Evolutionary conservation across 53 echinoderm and acorn worm genomes (phyloP).

Genomic region (Paracentrotus lividus): DNA sequence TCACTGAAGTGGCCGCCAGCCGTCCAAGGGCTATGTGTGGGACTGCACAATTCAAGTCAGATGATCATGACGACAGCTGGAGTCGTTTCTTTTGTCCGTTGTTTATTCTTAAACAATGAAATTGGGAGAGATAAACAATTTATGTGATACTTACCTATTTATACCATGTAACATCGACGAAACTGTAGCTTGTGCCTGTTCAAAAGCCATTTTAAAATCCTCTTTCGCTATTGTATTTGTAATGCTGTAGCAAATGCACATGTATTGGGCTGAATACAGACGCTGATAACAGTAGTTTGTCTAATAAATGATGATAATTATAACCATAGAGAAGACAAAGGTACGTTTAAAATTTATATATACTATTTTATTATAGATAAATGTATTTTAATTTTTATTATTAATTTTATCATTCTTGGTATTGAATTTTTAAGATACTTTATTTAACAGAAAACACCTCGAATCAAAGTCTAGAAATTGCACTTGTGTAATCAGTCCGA

Average conservation of each 20-base stretch:
- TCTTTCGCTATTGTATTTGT: neutral
- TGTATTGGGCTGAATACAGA: neutral
- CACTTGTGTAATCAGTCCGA: conserved; percentile 32
- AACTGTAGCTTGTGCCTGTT: conserved; percentile 88
- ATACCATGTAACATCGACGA: conserved; percentile 94
- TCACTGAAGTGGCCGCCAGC: too few species aligned
- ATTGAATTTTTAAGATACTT: neutral
- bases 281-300: neutral
- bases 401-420: neutral
- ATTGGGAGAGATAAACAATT: neutral
- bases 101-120: neutral
- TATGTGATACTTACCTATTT: conserved; percentile 78
- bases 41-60: neutral
- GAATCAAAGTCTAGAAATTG: neutral
- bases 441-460: neutral
- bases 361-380: neutral
- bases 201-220: conserved; percentile 81
- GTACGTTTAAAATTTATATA: too few species aligned
- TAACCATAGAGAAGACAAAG: neutral
- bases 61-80: neutral
- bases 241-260: conserved; percentile 11
- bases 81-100: neutral
- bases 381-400: neutral
- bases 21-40: neutral
- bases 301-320: neutral